A percentile compares a stretch with the other conserved stretches of the same genome.
phyloP scores from a whole-genome alignment of 2,888 invertebrate species.

The Pachymerium ferrugineum region DNA sequence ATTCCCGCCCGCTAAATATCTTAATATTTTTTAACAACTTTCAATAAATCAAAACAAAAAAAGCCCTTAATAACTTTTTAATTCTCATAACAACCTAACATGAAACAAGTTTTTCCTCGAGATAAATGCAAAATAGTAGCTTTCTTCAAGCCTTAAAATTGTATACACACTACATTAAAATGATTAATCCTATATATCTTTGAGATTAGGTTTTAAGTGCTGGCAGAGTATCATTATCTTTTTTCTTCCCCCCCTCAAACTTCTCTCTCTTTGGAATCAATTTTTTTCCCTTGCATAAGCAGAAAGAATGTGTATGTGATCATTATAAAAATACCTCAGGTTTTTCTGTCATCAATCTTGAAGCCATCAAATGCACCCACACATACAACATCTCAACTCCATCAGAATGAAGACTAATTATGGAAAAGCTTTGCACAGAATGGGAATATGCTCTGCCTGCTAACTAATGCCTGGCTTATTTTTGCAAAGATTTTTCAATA shows the following conservation, averaged over 20 bases:
- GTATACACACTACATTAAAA: constrained; percentile 28
- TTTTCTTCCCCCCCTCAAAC: not conserved
- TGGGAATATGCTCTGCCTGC: not conserved
- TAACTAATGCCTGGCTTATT: not conserved
- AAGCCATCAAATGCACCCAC: constrained; percentile 26
- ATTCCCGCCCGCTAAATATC: too few relatives aligned
- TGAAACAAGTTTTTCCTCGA: not conserved
- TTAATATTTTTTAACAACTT: too few relatives aligned
- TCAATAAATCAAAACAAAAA: not conserved
- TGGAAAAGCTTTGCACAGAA: not conserved
- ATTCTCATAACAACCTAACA: not conserved
- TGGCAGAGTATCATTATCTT: constrained; percentile 6
- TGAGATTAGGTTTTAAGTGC: constrained; percentile 23
- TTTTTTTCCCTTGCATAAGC: not conserved
- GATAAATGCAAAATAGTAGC: not conserved
- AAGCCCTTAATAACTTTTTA: not conserved
- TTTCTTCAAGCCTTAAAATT: not conserved
- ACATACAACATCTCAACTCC: constrained; percentile 2
- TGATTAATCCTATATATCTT: constrained; percentile 31
- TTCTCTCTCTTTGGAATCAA: not conserved
- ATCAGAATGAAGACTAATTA: constrained; percentile 20
- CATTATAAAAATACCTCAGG: constrained; percentile 26
- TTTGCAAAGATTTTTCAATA: too few relatives aligned
- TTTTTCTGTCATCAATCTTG: constrained; percentile 31
- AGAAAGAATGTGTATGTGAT: constrained; percentile 6